Base-by-base conservation (phyloP, 37 sponge, comb jelly and placozoan species). In the Oscarella lobularis region DNA sequence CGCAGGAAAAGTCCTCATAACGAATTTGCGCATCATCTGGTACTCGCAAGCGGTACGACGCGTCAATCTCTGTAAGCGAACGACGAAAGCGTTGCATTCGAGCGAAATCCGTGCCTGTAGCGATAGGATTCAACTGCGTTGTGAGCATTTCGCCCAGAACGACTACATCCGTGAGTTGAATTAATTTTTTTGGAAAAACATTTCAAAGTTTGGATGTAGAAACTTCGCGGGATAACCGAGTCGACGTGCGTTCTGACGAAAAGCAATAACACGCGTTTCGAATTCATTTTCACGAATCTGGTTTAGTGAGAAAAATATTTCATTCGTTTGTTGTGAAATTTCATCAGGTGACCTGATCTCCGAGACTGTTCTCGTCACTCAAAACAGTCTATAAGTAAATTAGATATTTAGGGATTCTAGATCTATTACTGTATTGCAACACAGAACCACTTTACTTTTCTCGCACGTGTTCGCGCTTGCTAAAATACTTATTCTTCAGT, bases 281-380 rank as follows among this genome's bases (percentile, higher is more conserved):
- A 96, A 79, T 96, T 92, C 79, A 92, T 96, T 74, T 96, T 96
- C 88, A 92, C 98, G 4, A 84, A 92, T 71, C 81, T 92, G 75
- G 90, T 87, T 38, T 55, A 73, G n/a, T n/a, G n/a, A n/a, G n/a
- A n/a, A n/a, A n/a, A n/a, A n/a, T 35, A 70, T 70, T 31, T 20
- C 14, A 70, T 31, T 70, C 73, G 29, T 31, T 29, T 35, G 35
- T 2, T 39, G 31, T 65, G 4, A 35, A 4, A 38, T 2, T 41
- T 31, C 41, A 2, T 3, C 27, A 89, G 90, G 81, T 83, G 1
- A 33, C 87, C 3, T 79, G 82, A 34, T 84, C 72, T 33, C 85
- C 88, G 33, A 65, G 86, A 41, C 81, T 94, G 32, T 94, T 90
- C 72, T 74, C 91, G 14, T 79, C 84, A 2, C 84, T 94, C 0